A percentile compares a stretch with the other conserved stretches of the same genome.
phyloP scores from a whole-genome alignment of 2,113 vertebrate genomes.

The Nematolebias whitei region DNA sequence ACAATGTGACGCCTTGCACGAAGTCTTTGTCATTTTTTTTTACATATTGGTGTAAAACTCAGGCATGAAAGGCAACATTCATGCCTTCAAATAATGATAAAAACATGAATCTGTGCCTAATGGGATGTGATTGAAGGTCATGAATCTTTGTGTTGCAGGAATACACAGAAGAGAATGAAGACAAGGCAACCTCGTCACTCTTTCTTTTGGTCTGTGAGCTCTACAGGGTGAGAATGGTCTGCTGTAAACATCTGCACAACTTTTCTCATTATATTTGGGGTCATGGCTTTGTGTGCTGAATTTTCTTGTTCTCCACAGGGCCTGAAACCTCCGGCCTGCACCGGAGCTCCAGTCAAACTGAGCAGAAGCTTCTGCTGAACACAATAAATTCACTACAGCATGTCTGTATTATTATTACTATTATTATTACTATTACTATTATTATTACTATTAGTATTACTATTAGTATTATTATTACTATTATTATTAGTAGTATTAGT shows the following conservation, averaged over 20 bases:
- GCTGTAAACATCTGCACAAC: background rate
- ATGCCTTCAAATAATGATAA: no score
- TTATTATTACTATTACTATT: no score
- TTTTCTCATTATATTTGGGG: background rate
- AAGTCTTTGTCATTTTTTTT: no score
- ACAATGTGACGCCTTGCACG: no score
- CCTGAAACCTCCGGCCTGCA: constrained; percentile 70
- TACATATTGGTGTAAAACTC: no score
- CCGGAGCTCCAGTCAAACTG: constrained; percentile 58
- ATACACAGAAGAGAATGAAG: constrained; percentile 66
- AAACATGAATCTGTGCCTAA: no score
- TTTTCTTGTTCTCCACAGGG: constrained; percentile 49
- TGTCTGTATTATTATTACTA: background rate
- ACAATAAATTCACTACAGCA: background rate
- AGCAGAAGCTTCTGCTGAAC: constrained; percentile 59
- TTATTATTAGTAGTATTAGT: no score
- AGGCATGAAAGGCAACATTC: background rate
- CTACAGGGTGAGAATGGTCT: constrained; percentile 78
- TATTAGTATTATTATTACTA: no score
- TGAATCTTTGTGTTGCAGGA: constrained; percentile 41
- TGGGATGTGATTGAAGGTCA: background rate
- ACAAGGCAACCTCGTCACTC: constrained; percentile 66
- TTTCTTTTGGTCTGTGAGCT: constrained; percentile 80
- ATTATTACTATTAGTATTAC: no score
- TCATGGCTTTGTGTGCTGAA: background rate